These are phyloP conservation scores for Microctonus brassicae DNA, from an alignment of 2,888 invertebrate genomes.

Conservation along the genomic window DNA sequence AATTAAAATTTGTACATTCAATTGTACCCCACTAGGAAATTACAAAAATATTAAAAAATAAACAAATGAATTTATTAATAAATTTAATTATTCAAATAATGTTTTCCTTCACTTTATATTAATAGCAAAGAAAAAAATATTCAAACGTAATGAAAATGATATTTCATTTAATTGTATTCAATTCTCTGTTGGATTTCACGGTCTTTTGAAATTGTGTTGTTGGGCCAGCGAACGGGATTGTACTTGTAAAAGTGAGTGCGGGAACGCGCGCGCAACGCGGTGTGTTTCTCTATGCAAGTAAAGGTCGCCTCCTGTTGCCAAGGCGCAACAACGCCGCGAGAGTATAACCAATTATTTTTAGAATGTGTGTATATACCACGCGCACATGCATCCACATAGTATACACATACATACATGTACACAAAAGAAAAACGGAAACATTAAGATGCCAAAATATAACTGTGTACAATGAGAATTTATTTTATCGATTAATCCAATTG, in stretches of 20 bases:
- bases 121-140: too few species aligned
- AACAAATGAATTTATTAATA: too few species aligned
- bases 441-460: not conserved
- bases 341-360: slow-evolving; percentile 47
- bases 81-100: too few species aligned
- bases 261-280: not conserved
- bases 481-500: too few species aligned
- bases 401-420: not conserved
- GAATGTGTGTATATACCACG: slow-evolving; percentile 41
- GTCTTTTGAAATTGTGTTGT: slow-evolving; percentile 5
- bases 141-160: too few species aligned
- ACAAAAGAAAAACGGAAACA: slow-evolving; percentile 9
- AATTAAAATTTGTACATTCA: too few species aligned
- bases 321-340: slow-evolving; percentile 40
- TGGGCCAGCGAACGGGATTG: slow-evolving; percentile 10
- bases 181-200: not conserved
- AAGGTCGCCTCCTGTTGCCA: slow-evolving; percentile 43
- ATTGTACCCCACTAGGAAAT: too few species aligned
- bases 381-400: slow-evolving; percentile 30
- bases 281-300: slow-evolving; percentile 34
- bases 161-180: too few species aligned
- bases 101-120: too few species aligned
- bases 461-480: not conserved
- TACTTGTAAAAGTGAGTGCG: slow-evolving; percentile 1
- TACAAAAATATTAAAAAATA: too few species aligned